Evolutionary conservation across 2,888 invertebrate species (phyloP), one percentile per base, ranked within the genome.

Genomic region (Linnaemya tessellans): DNA sequence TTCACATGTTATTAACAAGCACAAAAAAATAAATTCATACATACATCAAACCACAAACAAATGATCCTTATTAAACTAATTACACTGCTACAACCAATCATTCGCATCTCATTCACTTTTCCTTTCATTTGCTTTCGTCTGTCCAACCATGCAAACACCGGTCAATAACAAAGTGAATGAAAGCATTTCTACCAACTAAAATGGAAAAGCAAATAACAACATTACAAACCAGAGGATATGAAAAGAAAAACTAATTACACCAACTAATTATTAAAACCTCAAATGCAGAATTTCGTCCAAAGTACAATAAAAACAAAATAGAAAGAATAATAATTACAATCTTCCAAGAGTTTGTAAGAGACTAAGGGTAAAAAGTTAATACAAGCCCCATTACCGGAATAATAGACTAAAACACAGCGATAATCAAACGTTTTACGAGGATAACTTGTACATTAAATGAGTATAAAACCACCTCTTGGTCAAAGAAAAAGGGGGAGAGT

Each of bases 201-300:
- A 86, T 64, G 71, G 56, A 75, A 70, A 68, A n/a, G 30, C 30
- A 2, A 22, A 83, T 46, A 87, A 38, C 20, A 22, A 62, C n/a
- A 11, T 3, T 20, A 18, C 79, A 71, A 87, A 84, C 84, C 86
- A 70, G 88, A 65, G 10, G 35, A 58, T 68, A 68, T 60, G 71
- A 73, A 56, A 20, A 18, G 54, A 70, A 80, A 87, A 90, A 91
- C 89, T 91, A 90, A 91, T 90, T 90, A 89, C 90, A 89, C 87
- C 88, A 87, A 89, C 78, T 90, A 91, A 90, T 91, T 90, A 90
- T 90, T 90, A 88, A 89, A 89, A 89, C 89, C 89, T 89, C 88
- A 88, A 87, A 75, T 87, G 88, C 88, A 90, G 89, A 87, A 89
- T 88, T 87, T 38, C 15, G 11, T 49, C 25, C 20, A 13, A 20